Base-by-base conservation (phyloP, 2,888 invertebrate species). In the Oligia strigilis region DNA sequence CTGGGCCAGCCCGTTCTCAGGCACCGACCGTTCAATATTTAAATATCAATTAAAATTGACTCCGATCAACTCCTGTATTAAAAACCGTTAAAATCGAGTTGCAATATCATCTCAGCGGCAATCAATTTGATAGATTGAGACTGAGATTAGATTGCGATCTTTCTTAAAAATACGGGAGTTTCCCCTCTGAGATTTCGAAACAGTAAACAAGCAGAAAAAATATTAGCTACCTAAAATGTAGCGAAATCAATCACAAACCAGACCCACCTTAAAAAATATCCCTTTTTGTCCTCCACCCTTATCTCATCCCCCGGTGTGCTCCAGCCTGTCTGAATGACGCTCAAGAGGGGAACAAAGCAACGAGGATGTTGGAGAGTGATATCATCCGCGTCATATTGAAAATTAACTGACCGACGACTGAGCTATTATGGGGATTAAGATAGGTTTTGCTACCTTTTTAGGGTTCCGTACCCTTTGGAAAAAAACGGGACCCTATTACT, bases 321-420 rank as follows among this genome's bases (percentile, higher is more conserved):
- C 17, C 82, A 76, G 65, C 72, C 40, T 70, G 77, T 80, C 77
- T 82, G 80, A 84, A 79, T 71, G 67, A 75, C 58, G 40, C 64
- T 72, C 49, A 65, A 81, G 88, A 55, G 46, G 11, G 49, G 76
- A 80, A 87, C 87, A 88, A 87, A 87, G 80, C 66, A 64, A 46
- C 46, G 65, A 73, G 73, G 69, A 60, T 60, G 49, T 17, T 60
- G 40, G 40, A 80, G 23, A 80, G 58, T 64, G 81, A 74, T 86
- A 77, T 78, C 29, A 74, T 74, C 64, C 23, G 46, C 70, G 46
- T 77, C 62, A 69, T 74, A 87, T 85, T 72, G 77, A 46, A 69
- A 67, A 80, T 86, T 78, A 78, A 75, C 77, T 87, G 82, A 75
- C 75, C 81, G 70, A 23, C 81, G 70, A 23, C 6, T 62, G 29